phyloP scores from a whole-genome alignment of 2,888 invertebrate genomes.

The Morinoia aosen region DNA sequence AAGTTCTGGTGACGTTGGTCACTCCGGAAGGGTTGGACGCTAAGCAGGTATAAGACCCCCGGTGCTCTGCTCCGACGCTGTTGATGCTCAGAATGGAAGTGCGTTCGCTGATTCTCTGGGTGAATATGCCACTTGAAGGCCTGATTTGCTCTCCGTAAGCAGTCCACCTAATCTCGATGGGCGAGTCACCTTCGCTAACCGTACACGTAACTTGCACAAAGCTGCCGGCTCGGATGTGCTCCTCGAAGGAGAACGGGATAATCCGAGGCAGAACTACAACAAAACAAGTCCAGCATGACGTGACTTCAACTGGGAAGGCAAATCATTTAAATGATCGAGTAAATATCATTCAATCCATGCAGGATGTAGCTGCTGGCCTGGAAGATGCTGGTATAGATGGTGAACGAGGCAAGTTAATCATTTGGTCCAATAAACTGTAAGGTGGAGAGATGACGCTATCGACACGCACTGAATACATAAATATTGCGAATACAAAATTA shows the following conservation, averaged over 20 bases:
- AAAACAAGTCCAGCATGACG: background rate
- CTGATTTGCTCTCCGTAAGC: conserved; percentile 68
- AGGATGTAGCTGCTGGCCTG: no score
- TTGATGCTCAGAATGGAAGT: conserved; percentile 75
- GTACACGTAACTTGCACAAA: conserved; percentile 74
- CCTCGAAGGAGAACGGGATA: conserved; percentile 82
- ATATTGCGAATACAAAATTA: no score
- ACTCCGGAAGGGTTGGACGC: conserved; percentile 68
- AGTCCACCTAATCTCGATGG: conserved; percentile 70
- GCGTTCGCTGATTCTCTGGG: conserved; percentile 75
- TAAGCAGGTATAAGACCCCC: conserved; percentile 68
- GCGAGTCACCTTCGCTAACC: conserved; percentile 71
- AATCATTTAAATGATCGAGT: no score
- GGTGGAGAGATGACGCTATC: no score
- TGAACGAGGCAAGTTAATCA: background rate
- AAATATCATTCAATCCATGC: no score
- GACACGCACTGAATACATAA: no score
- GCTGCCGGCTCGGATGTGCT: conserved; percentile 83
- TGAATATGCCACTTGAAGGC: conserved; percentile 73
- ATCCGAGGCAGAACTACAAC: conserved; percentile 81
- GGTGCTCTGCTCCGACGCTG: conserved; percentile 68
- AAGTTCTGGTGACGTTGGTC: conserved; percentile 65
- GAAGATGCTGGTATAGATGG: background rate
- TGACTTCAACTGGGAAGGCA: background rate
- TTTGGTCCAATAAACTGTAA: no score